Evolutionary conservation across 2,888 invertebrate genomes (phyloP), one percentile per base, ranked within the genome.

Genomic region (Phortica okadai): DNA sequence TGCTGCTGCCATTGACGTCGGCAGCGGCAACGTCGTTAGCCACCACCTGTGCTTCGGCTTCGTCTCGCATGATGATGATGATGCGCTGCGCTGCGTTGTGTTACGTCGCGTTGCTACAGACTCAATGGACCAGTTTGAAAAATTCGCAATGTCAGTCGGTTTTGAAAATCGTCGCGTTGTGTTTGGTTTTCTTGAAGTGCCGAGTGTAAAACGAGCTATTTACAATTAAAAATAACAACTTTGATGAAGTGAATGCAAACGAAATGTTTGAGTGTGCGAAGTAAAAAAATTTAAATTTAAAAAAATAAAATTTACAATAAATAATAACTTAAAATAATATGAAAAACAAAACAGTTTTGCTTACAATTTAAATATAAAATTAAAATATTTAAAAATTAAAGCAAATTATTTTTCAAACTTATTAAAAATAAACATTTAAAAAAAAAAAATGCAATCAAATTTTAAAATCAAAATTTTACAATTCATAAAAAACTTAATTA

Each of bases 141-240:
- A 88, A 88, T 87, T 88, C 81, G 80, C 86, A 85, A 82, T 82
- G 80, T 89, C 85, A 89, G 90, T 89, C 45, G 88, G 84, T 85
- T 89, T 87, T 87, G 82, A 87, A 88, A 82, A 82, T 84, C 81
- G 87, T 80, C 86, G 86, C 83, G 84, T 78, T 76, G 58, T 75
- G 86, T 84, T 86, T 84, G 79, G 70, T 70, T 79, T 64, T 11
- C 56, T 62, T 73, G 11, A 25, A 21, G 21, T 21, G 62, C 74
- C 44, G 25, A 21, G 21, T 21, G 62, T 25, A 21, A 42, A 66
- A 66, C 1, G 33, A 66, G 33, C 33, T 4, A 33, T 33, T 33
- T 5, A 4, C 33, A 33, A 33, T 4, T 33, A 33, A 33, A 33
- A 33, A n/a, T 33, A 33, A 33, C 1, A 0, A 33, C 33, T 33